A percentile compares a stretch with the other conserved stretches of the same genome.
phyloP scores from a whole-genome alignment of 2,888 invertebrate species.

The Rutpela maculata region DNA sequence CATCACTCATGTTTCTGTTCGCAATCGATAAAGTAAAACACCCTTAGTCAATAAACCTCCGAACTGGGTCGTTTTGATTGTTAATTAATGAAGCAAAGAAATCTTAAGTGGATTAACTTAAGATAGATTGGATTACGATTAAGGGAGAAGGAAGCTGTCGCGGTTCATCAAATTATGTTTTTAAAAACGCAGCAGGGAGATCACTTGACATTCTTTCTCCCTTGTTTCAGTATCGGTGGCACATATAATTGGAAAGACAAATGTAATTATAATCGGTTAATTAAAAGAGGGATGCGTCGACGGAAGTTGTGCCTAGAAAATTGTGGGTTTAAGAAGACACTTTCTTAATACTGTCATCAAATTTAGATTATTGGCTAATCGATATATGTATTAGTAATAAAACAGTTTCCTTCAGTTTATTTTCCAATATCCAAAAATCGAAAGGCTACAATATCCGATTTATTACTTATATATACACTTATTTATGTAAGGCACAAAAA shows the following conservation, averaged over 20 bases:
- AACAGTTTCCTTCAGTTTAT: background rate
- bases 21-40: constrained; percentile 34
- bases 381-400: background rate
- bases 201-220: constrained; percentile 59
- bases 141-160: constrained; percentile 37
- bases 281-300: constrained; percentile 62
- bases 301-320: background rate
- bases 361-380: background rate
- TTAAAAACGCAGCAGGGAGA: constrained; percentile 61
- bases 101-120: constrained; percentile 47
- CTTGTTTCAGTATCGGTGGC: constrained; percentile 66
- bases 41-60: constrained; percentile 34
- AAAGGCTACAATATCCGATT: background rate
- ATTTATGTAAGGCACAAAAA: too few relatives aligned
- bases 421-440: background rate
- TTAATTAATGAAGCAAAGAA: constrained; percentile 56
- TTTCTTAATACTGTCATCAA: background rate
- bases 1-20: constrained; percentile 10
- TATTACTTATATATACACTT: too few relatives aligned
- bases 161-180: constrained; percentile 61
- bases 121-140: constrained; percentile 52
- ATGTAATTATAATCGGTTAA: constrained; percentile 70
- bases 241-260: constrained; percentile 70
- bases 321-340: background rate
- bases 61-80: constrained; percentile 49